Conservation (phyloP, 2,888 invertebrate species). For the Taphrorychus bicolor region DNA sequence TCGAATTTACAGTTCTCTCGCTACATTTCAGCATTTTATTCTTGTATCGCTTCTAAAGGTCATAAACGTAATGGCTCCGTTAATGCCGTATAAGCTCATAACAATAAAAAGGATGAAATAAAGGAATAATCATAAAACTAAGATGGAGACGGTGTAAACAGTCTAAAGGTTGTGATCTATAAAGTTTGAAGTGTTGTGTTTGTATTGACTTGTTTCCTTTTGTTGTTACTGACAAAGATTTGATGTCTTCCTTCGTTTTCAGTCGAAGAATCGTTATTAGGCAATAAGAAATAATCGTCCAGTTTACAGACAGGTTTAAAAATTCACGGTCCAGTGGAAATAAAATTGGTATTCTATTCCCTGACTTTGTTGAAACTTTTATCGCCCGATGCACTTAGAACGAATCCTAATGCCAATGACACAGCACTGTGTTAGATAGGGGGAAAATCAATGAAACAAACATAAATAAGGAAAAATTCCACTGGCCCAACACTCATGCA, state of each 20-base stretch:
- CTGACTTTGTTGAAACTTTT: background rate
- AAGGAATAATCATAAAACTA: slow-evolving; percentile 2
- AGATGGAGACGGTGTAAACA: background rate
- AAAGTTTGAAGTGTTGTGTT: background rate
- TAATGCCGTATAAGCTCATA: slow-evolving; percentile 3
- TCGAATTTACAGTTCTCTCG: slow-evolving; percentile 1
- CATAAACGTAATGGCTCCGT: slow-evolving; percentile 2
- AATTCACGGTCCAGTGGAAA: background rate
- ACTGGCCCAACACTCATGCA: background rate
- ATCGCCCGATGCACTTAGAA: background rate
- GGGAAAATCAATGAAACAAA: background rate
- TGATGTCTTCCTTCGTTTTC: too few relatives aligned
- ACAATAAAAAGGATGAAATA: background rate
- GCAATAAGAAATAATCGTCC: too few relatives aligned
- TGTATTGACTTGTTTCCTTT: background rate
- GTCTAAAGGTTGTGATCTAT: background rate
- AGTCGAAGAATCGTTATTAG: too few relatives aligned
- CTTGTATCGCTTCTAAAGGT: background rate
- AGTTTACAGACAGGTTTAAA: too few relatives aligned
- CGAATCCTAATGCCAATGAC: background rate
- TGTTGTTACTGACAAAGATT: too few relatives aligned
- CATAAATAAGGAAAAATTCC: background rate
- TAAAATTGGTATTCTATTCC: background rate
- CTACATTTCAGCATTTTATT: background rate
- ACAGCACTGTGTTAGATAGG: background rate